Percentiles rank a stretch among this genome's conserved stretches.
Conservation (phyloP, 1,140 invertebrate species). For the Asbolus verrucosus region DNA sequence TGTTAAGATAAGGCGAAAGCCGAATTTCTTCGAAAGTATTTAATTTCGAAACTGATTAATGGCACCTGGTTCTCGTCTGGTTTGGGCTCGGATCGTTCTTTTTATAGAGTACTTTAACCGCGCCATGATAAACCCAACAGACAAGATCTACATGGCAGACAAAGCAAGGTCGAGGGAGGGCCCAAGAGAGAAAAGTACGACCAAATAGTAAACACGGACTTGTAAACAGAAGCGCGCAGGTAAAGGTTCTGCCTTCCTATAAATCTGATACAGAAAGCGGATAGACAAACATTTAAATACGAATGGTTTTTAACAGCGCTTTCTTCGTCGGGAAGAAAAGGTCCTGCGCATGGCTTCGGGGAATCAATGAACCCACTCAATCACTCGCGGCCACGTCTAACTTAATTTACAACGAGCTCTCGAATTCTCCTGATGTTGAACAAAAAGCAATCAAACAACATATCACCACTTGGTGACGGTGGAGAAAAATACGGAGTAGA, state of each 20-base stretch:
- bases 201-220: slow-evolving; percentile 7
- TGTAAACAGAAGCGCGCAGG: slow-evolving; percentile 19
- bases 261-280: background rate
- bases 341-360: background rate
- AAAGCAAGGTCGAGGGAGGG: slow-evolving; percentile 37
- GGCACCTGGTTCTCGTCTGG: background rate
- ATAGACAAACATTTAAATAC: no score
- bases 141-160: slow-evolving; percentile 32
- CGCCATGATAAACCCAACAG: background rate
- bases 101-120: background rate
- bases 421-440: slow-evolving; percentile 5
- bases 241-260: background rate
- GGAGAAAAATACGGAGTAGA: slow-evolving; percentile 4
- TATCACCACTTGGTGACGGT: slow-evolving; percentile 6
- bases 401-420: slow-evolving; percentile 18
- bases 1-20: no score
- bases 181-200: slow-evolving; percentile 7
- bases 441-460: slow-evolving; percentile 29
- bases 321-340: slow-evolving; percentile 2
- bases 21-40: no score
- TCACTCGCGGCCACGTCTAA: slow-evolving; percentile 22
- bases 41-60: background rate
- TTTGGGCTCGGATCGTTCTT: background rate
- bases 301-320: no score
- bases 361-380: slow-evolving; percentile 12